A percentile compares a stretch with the other conserved stretches of the same genome.
These are phyloP conservation scores for Pollimyrus isidori DNA, from an alignment of 2,113 vertebrate species.

Conservation along the genomic window DNA sequence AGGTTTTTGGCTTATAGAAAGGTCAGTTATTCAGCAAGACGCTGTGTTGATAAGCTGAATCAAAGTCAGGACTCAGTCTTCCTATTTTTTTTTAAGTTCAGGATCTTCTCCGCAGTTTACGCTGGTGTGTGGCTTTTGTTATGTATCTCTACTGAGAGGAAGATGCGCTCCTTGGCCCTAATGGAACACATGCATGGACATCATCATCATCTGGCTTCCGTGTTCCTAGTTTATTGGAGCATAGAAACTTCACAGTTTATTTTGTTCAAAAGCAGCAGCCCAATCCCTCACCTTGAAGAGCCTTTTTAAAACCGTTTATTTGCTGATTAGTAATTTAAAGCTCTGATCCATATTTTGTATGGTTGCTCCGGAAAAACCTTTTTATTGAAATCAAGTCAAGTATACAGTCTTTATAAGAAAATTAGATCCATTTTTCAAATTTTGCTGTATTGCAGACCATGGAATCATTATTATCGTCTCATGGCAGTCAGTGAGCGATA, in stretches of 20 bases:
- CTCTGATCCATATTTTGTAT: background rate
- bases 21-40: background rate
- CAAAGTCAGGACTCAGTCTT: background rate
- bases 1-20: background rate
- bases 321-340: background rate
- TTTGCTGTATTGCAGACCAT: background rate
- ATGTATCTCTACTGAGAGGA: constrained; percentile 27
- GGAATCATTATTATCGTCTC: background rate
- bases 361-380: background rate
- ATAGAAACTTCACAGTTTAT: background rate
- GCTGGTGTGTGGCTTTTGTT: background rate
- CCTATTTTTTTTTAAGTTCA: constrained; percentile 26
- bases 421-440: background rate
- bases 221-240: background rate
- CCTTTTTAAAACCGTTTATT: background rate
- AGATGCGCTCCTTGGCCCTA: constrained; percentile 20
- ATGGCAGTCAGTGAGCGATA: background rate
- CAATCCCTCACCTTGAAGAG: background rate
- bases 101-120: constrained; percentile 32
- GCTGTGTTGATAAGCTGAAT: background rate
- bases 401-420: background rate
- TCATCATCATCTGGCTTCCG: background rate
- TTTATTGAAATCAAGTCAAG: too few species aligned
- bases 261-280: background rate
- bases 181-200: background rate